A percentile compares a stretch with the other conserved stretches of the same genome.
Conservation (phyloP, 64 coral and sea anemone genomes). For the Anthopleura sola region DNA sequence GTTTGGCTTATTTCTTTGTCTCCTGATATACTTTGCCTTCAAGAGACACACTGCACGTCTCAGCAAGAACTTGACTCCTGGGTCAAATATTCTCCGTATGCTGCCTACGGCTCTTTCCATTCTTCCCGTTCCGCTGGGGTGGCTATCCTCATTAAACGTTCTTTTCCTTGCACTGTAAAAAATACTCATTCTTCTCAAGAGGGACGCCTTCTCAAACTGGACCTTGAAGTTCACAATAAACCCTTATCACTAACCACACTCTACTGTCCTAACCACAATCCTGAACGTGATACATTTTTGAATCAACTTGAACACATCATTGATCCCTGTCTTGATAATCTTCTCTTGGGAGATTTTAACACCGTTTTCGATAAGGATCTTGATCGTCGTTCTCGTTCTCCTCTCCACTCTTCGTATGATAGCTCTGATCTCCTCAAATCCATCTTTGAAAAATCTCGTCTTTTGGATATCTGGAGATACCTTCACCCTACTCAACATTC, state of each 20-base stretch:
- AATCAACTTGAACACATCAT: not conserved
- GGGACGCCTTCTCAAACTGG: not conserved
- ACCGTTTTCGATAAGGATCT: conserved; percentile 24
- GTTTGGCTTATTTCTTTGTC: conserved; percentile 25
- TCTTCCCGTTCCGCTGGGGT: not conserved
- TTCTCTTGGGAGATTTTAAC: conserved; percentile 5
- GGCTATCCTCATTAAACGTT: not conserved
- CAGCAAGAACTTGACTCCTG: not conserved
- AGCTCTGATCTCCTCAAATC: not conserved
- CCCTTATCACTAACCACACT: not conserved
- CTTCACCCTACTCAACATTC: not conserved
- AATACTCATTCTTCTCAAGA: not conserved
- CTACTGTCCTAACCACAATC: not conserved
- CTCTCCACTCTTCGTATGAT: not conserved
- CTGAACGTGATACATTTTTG: not conserved
- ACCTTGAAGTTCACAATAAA: not conserved
- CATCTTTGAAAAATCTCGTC: not conserved
- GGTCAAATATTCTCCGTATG: not conserved
- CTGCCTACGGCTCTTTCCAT: not conserved
- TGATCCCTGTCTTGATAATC: not conserved
- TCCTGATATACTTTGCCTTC: conserved; percentile 26
- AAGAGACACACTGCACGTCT: conserved; percentile 42
- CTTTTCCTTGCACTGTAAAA: not conserved
- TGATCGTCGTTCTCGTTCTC: not conserved
- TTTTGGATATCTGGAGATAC: conserved; percentile 22